These are phyloP conservation scores for Babylonia areolata DNA, from an alignment of 1,140 invertebrate species.

Conservation along the genomic window DNA sequence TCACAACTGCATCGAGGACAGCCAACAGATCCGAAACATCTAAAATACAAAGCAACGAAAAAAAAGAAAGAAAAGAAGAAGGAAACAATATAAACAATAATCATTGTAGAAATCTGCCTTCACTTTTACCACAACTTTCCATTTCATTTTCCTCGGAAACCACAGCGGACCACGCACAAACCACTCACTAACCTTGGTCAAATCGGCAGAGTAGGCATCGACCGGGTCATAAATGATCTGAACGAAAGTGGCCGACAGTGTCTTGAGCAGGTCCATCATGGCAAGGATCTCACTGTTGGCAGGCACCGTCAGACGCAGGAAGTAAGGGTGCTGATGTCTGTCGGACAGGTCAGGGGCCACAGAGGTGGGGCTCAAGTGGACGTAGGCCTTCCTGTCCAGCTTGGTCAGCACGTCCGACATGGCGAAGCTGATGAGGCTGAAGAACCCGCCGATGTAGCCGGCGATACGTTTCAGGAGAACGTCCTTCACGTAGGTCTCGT, in stretches of 20 bases:
- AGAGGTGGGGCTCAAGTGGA: constrained; percentile 86
- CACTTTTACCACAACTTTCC: too few relatives aligned
- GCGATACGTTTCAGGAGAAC: constrained; percentile 69
- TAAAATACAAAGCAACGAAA: too few relatives aligned
- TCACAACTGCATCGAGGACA: too few relatives aligned
- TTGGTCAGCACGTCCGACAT: constrained; percentile 35
- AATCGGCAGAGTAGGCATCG: constrained; percentile 34
- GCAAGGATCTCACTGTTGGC: constrained; percentile 86
- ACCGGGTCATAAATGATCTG: constrained; percentile 49
- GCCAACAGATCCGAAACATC: too few relatives aligned
- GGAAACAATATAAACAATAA: too few relatives aligned
- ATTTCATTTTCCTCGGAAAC: too few relatives aligned
- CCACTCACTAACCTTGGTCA: not conserved
- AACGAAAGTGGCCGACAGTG: constrained; percentile 45
- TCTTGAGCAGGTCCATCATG: constrained; percentile 74
- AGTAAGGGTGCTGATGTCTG: constrained; percentile 85
- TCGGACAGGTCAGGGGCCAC: constrained; percentile 85
- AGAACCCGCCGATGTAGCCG: constrained; percentile 43
- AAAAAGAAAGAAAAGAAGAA: too few relatives aligned
- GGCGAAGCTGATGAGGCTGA: constrained; percentile 43
- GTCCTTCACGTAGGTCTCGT: constrained; percentile 14
- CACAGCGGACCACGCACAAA: not conserved
- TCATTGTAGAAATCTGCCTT: too few relatives aligned
- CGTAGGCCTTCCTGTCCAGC: constrained; percentile 25
- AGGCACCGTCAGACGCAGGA: constrained; percentile 86